Evolutionary conservation across 2,797 vertebrate species (phyloP), one percentile per base, ranked within the genome.

Genomic region (Somateria mollissima): DNA sequence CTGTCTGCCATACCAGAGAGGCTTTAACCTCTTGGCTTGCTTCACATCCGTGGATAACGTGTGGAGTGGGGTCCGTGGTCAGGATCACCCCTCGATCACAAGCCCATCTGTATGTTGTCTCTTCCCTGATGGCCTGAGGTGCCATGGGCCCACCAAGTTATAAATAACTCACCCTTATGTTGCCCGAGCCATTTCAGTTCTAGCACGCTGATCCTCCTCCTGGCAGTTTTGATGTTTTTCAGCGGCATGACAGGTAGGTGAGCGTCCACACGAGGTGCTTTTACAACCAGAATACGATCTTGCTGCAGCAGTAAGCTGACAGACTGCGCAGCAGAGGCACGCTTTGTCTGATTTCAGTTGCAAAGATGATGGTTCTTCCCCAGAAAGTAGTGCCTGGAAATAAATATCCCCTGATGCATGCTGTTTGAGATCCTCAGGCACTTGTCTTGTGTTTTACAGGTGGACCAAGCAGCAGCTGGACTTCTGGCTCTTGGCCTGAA

Each of bases 401-500:
- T 8, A 4, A 54, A 5, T 7, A 60, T 10, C 8, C 45, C 41
- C 22, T 54, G 2, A 28, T 57, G 11, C 17, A 24, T 43, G 34
- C 41, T 10, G 0, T 30, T 22, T 34, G n/a, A 43, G 36, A 62
- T 56, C 43, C 70, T 76, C 24, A 45, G 67, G 71, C 56, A 75
- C 39, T 56, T 83, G 4, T 10, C 89, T 66, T 93, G 3, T 80
- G 12, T 94, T 78, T 70, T 94, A 24, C 96, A 99, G 99, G 98
- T 99, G 58, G 98, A 99, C 70, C 97, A 95, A 54, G 95, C 97
- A 34, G 98, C 99, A 69, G 97, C 98, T 54, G 99, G 99, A 47
- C 98, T 99, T 53, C 97, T 99, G 56, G 98, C 98, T 57, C 93
- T 99, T 27, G 99, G 99, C 20, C 96, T 99, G 92, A 89, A 96